Evolutionary conservation across 2,797 vertebrate species (phyloP).

Genomic region (Oreortyx pictus): DNA sequence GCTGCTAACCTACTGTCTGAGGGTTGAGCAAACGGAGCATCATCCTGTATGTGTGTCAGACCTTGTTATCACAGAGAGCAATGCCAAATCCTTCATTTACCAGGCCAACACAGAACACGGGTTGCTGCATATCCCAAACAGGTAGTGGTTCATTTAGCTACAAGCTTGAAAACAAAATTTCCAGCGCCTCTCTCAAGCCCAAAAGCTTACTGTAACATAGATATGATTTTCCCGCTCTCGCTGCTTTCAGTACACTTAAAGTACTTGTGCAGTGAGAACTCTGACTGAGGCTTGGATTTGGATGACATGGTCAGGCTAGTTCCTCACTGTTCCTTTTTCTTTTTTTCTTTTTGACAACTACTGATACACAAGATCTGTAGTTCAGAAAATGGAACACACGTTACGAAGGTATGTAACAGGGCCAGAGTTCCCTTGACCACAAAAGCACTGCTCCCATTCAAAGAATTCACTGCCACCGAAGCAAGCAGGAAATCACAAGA

Average conservation of each 20-base stretch:
- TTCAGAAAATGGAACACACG: not conserved
- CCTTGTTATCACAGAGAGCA: not conserved
- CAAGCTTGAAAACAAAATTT: not conserved
- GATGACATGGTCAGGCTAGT: not conserved
- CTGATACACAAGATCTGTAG: accelerated
- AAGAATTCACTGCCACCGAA: not conserved
- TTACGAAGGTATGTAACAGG: not conserved
- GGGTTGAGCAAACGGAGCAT: not conserved
- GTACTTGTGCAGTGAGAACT: not conserved
- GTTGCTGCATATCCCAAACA: not conserved
- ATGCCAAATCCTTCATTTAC: not conserved
- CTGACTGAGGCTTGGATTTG: not conserved
- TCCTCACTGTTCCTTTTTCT: not conserved
- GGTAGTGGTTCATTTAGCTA: not conserved
- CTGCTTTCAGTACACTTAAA: not conserved
- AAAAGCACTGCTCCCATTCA: not conserved
- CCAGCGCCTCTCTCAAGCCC: not conserved
- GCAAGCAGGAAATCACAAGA: not conserved
- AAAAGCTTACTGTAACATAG: not conserved
- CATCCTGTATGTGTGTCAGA: not conserved
- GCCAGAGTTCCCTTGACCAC: not conserved
- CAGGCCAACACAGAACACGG: not conserved
- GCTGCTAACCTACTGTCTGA: not conserved
- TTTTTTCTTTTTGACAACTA: not conserved
- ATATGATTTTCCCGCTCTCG: not conserved